Evolutionary conservation across 2,797 vertebrate species (phyloP).

Genomic region (Aphelocoma californica): DNA sequence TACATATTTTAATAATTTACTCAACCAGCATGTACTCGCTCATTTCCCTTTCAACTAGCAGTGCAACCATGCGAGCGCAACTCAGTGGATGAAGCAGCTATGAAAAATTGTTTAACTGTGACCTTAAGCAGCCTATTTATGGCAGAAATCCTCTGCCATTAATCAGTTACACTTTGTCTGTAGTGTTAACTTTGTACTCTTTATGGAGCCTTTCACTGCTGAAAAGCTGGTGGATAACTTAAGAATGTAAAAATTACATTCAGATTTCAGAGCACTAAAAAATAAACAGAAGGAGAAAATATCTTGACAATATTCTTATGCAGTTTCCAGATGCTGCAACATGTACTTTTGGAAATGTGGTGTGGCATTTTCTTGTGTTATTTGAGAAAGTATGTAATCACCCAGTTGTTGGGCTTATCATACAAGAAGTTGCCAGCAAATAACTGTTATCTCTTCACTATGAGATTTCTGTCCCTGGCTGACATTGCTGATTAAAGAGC

Average conservation of each 20-base stretch:
- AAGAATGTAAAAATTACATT: not conserved
- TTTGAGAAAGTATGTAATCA: constrained; percentile 47
- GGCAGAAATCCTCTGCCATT: not conserved
- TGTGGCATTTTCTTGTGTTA: not conserved
- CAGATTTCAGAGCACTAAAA: not conserved
- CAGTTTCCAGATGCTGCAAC: not conserved
- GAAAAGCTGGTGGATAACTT: not conserved
- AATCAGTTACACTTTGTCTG: not conserved
- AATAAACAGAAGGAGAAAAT: not conserved
- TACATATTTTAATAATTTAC: constrained; percentile 19
- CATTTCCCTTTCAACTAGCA: constrained; percentile 25
- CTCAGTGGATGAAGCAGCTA: not conserved
- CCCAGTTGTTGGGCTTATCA: constrained; percentile 36
- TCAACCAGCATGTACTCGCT: not conserved
- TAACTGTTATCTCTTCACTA: constrained; percentile 57
- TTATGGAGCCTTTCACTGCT: not conserved
- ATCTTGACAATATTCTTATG: not conserved
- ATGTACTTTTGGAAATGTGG: not conserved
- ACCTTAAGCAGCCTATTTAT: constrained; percentile 17
- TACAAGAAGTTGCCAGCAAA: constrained; percentile 43
- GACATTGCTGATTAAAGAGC: constrained; percentile 53
- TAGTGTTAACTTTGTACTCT: not conserved
- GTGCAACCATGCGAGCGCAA: not conserved
- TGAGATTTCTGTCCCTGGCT: constrained; percentile 38
- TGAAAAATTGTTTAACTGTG: constrained; percentile 16